Percentiles rank a stretch among this genome's conserved stretches.
Conservation (phyloP, 2,797 vertebrate species). For the Rhinella marina region DNA sequence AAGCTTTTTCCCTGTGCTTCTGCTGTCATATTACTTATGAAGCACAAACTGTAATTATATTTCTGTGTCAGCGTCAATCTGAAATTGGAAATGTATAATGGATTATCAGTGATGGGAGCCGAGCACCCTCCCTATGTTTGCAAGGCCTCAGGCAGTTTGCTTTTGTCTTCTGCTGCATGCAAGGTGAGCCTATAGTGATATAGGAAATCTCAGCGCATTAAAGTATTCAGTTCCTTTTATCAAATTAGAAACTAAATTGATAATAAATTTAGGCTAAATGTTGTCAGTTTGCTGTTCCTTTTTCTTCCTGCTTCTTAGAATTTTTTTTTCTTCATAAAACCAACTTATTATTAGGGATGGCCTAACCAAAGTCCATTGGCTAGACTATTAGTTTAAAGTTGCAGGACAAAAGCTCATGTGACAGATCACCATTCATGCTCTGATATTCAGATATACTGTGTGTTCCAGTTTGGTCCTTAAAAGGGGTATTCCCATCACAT, state of each 20-base stretch:
- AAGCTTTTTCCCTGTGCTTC: not conserved
- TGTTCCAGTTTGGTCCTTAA: not conserved
- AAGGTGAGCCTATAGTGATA: conserved; percentile 3
- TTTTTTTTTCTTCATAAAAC: not conserved
- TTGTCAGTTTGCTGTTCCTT: not conserved
- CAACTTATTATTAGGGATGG: not conserved
- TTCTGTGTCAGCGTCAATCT: conserved; percentile 39
- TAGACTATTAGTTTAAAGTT: not conserved
- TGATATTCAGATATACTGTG: not conserved
- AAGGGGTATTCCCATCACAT: too few species aligned
- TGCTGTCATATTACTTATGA: conserved; percentile 42
- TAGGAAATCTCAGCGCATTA: conserved; percentile 17
- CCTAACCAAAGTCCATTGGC: not conserved
- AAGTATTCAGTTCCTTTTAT: not conserved
- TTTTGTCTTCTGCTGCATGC: conserved; percentile 2
- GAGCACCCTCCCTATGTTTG: conserved; percentile 23
- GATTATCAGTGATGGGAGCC: conserved; percentile 18
- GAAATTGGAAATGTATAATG: conserved; percentile 49
- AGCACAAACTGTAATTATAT: conserved; percentile 31
- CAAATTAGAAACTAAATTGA: conserved; percentile 1
- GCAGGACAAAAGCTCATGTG: not conserved
- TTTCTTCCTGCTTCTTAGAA: not conserved
- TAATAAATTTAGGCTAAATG: not conserved
- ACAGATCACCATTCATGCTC: not conserved
- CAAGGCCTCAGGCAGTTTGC: conserved; percentile 10